These are phyloP conservation scores for Ptychadena robeensis DNA, from an alignment of 2,797 vertebrate species.

Conservation along the genomic window DNA sequence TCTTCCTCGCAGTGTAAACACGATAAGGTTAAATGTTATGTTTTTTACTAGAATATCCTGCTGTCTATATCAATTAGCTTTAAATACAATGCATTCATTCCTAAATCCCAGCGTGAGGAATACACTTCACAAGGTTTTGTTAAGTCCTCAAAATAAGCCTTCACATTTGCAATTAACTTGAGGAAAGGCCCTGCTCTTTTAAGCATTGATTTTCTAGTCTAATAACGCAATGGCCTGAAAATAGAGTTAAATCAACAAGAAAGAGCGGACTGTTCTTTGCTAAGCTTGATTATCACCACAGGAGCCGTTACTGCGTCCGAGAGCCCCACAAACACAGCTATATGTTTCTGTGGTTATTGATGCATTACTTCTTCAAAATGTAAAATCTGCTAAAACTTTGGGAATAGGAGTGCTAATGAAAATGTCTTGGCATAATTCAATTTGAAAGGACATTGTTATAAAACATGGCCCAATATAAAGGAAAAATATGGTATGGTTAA, in stretches of 20 bases:
- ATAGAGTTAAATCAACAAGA: slow-evolving; percentile 55
- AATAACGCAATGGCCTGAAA: slow-evolving; percentile 54
- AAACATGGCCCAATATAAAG: not conserved
- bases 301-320: slow-evolving; percentile 27
- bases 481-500: not conserved
- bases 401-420: slow-evolving; percentile 20
- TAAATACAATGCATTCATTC: slow-evolving; percentile 54
- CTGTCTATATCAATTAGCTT: slow-evolving; percentile 60
- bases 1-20: slow-evolving; percentile 53
- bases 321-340: slow-evolving; percentile 33
- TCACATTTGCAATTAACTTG: slow-evolving; percentile 58
- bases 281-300: slow-evolving; percentile 48
- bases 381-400: slow-evolving; percentile 4
- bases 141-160: slow-evolving; percentile 55
- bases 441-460: not conserved
- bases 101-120: slow-evolving; percentile 52
- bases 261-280: slow-evolving; percentile 44
- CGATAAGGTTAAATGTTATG: slow-evolving; percentile 55
- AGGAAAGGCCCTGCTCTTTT: slow-evolving; percentile 53
- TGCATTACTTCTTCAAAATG: slow-evolving; percentile 17
- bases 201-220: slow-evolving; percentile 59
- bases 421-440: not conserved
- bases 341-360: not conserved
- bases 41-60: slow-evolving; percentile 56
- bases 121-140: slow-evolving; percentile 56